Percentiles rank a stretch among this genome's conserved stretches.
Conservation (phyloP, 2,888 invertebrate genomes). For the Nymphalis urticae region DNA sequence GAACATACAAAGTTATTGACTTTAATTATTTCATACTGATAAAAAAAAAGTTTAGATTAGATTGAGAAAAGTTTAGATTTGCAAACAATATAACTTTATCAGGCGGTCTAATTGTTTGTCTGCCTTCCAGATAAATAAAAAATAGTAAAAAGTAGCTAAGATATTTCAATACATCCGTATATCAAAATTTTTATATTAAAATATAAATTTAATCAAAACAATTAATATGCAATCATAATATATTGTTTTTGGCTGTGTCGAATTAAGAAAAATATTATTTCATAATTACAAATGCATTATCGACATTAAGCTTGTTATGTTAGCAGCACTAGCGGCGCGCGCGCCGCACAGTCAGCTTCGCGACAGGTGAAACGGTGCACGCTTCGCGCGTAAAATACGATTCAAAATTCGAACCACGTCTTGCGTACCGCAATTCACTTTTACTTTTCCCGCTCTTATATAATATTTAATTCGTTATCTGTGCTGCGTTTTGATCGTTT, state of each 20-base stretch:
- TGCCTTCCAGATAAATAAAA: too few relatives aligned
- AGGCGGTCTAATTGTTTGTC: too few relatives aligned
- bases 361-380: constrained; percentile 65
- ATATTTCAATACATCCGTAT: too few relatives aligned
- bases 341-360: constrained; percentile 59
- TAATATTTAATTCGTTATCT: constrained; percentile 36
- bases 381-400: constrained; percentile 42
- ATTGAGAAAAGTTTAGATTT: too few relatives aligned
- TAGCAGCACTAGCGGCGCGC: constrained; percentile 48
- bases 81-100: background rate
- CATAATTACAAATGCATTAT: constrained; percentile 15
- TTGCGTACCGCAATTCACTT: constrained; percentile 43
- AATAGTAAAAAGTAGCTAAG: too few relatives aligned
- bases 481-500: background rate
- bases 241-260: too few relatives aligned
- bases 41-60: too few relatives aligned
- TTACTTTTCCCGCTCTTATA: constrained; percentile 46
- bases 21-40: background rate
- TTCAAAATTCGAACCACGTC: constrained; percentile 43
- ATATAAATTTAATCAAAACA: too few relatives aligned
- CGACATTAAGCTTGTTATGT: constrained; percentile 18
- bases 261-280: background rate
- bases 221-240: too few relatives aligned
- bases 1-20: background rate
- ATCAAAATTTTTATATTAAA: too few relatives aligned